Evolutionary conservation across 2,113 vertebrate genomes (phyloP), one percentile per base, ranked within the genome.

Genomic region (Hoplias malabaricus): DNA sequence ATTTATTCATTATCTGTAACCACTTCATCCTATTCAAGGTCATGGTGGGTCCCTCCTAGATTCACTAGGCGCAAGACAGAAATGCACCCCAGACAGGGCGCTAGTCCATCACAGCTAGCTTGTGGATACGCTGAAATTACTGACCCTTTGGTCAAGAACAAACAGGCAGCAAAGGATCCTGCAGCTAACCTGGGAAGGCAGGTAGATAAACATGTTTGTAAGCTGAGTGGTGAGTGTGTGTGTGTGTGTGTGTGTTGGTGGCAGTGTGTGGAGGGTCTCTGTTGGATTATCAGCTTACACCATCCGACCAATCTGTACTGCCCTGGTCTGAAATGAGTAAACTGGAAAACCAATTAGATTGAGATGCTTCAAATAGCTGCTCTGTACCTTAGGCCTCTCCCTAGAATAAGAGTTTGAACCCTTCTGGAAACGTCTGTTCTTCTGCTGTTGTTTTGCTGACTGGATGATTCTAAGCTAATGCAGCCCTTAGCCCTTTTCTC

Each of bases 331-430:
- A 42, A 75, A 77, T 48, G 80, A 80, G 78, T 69, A 83, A 36
- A 38, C 1, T 46, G 84, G 73, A 85, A 87, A 85, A 84, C 86
- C 87, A 89, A 88, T 90, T 88, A 88, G 73, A 73, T 50, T 83
- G 86, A 86, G 84, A 80, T 77, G 31, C 78, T 25, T 72, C 59
- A 74, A 74, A 80, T 75, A 27, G 21, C 3, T 72, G 13, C 50
- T 56, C 53, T 14, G 5, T 8, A 38, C 61, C 5, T 34, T 36
- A 6, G n/a, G 62, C 19, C 2, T 65, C 16, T 65, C 62, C 3
- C 19, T 2, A 38, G 34, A 21, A 61, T 33, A 29, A 13, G 1
- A 27, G 19, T 25, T 19, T 50, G 29, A 33, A 29, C 12, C 27
- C 21, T 59, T 34, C 27, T 19, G 48, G 7, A n/a, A 13, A 10